Conservation (phyloP, 2,797 vertebrate species). For the Xiphophorus birchmanni region DNA sequence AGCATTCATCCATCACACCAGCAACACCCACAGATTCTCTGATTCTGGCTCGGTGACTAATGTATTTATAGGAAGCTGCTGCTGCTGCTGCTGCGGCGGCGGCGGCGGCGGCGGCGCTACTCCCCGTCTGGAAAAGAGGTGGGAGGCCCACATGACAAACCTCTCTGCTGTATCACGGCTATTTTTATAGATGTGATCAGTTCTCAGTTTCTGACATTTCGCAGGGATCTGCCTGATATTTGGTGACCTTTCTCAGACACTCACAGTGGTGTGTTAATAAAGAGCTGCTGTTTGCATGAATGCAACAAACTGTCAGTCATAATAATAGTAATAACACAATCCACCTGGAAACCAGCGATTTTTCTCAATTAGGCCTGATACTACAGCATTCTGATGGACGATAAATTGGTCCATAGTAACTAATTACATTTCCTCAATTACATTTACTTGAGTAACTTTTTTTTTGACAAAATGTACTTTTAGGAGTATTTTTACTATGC, state of each 20-base stretch:
- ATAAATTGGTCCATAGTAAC: no score
- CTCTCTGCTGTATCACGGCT: constrained; percentile 31
- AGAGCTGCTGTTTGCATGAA: constrained; percentile 33
- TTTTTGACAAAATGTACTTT: no score
- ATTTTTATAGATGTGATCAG: constrained; percentile 48
- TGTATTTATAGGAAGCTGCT: constrained; percentile 48
- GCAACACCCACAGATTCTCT: constrained; percentile 42
- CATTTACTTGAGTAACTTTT: no score
- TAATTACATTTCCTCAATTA: no score
- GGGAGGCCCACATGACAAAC: constrained; percentile 47
- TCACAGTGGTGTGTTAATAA: constrained; percentile 40
- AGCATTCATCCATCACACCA: constrained; percentile 25
- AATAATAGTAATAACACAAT: not conserved
- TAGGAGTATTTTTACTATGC: no score
- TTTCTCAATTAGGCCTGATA: not conserved
- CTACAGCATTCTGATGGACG: no score
- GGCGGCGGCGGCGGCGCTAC: constrained; percentile 16
- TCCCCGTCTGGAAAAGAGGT: constrained; percentile 24
- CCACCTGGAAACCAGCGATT: constrained; percentile 14
- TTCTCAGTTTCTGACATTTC: constrained; percentile 48
- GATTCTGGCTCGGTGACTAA: constrained; percentile 54
- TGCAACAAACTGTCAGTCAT: constrained; percentile 4
- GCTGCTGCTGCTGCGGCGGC: constrained; percentile 23
- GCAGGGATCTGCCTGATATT: constrained; percentile 40
- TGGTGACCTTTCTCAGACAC: constrained; percentile 50